Evolutionary conservation across 2,113 vertebrate species (phyloP).

Genomic region (Noturus placidus): DNA sequence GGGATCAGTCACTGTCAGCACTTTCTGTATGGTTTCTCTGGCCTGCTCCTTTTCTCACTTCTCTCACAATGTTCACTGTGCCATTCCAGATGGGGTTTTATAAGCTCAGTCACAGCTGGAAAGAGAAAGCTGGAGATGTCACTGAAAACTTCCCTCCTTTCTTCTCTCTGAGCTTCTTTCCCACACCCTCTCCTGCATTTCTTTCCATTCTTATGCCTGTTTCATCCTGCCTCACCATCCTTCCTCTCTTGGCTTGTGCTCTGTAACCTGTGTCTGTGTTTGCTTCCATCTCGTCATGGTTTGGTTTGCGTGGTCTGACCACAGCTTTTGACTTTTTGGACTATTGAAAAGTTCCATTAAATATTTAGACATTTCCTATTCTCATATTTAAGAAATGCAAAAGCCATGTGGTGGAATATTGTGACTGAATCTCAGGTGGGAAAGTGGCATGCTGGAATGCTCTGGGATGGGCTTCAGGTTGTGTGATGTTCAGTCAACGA

Average conservation of each 20-base stretch:
- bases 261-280: not conserved
- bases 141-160: slow-evolving; percentile 23
- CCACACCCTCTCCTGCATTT: not conserved
- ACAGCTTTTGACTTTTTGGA: not conserved
- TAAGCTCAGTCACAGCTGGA: slow-evolving; percentile 43
- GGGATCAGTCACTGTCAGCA: slow-evolving; percentile 50
- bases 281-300: not conserved
- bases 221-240: not conserved
- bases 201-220: not conserved
- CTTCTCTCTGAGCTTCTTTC: not conserved
- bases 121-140: slow-evolving; percentile 21
- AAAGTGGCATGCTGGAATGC: not conserved
- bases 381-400: not conserved
- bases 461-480: not conserved
- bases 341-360: slow-evolving; percentile 33
- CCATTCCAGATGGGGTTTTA: slow-evolving; percentile 45
- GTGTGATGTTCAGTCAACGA: not conserved
- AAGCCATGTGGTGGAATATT: slow-evolving; percentile 11
- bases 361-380: slow-evolving; percentile 40
- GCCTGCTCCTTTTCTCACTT: slow-evolving; percentile 25
- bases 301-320: slow-evolving; percentile 3
- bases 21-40: slow-evolving; percentile 37
- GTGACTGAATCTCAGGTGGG: not conserved
- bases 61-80: not conserved
- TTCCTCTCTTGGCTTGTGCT: not conserved